Base-by-base conservation (phyloP, 1,140 invertebrate genomes). In the Arctopsyche grandis region DNA sequence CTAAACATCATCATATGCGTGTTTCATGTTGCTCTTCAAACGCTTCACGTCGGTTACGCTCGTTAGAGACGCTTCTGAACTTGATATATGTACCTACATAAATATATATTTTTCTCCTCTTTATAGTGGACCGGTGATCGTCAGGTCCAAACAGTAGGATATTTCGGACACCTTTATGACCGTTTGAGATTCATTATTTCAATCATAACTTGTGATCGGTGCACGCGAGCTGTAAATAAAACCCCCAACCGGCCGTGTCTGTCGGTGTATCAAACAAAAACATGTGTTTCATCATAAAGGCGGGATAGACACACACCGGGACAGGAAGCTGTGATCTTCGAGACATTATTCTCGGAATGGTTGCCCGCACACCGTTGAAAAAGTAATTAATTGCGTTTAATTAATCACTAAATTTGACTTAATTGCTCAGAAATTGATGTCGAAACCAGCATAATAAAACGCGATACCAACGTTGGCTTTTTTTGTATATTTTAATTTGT, bases 271-370 rank as follows among this genome's bases (percentile, higher is more conserved):
- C 77, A 79, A 79, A 79, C 69, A 79, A 79, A 38, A 79, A 63
- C 77, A 79, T 46, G 69, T 79, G 77, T 79, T 79, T 74, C 48
- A 46, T 71, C 77, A 79, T 79, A 79, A 79, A 79, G 69, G 44
- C 66, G 24, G 48, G 44, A 69, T 26, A 52, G 21, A 52, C 44
- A 26, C 44, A 22, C 63, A 78, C 63, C 43, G 22, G 69, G 29
- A 74, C 71, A 74, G 71, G 71, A 74, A 74, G 71, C 71, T 74
- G 10, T 74, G 71, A 56, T 74, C 71, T 56, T 56, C 22, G 71
- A 74, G 71, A 74, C 71, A 74, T 74, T 74, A 74, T 74, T 74
- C 71, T 74, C 22, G 52, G 71, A 74, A 74, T 22, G 71, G 71
- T 74, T 46, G 16, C 16, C 63, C 63, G 9, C 22, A 66, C 58